phyloP scores from a whole-genome alignment of 2,113 vertebrate species.

The Arenaria interpres region DNA sequence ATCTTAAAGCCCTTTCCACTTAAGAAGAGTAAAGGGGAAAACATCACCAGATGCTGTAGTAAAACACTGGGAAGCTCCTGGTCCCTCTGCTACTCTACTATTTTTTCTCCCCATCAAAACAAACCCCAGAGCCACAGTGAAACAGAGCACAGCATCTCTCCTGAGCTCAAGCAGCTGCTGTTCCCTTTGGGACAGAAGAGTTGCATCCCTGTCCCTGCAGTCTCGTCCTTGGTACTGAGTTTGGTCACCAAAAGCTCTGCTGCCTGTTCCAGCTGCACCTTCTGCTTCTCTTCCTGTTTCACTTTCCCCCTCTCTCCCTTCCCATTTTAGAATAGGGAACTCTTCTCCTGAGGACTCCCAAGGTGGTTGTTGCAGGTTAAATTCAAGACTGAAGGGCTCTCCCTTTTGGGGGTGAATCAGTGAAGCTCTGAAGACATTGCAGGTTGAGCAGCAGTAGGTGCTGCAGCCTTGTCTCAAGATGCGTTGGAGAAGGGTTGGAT shows the following conservation, averaged over 20 bases:
- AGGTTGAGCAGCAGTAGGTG: background rate
- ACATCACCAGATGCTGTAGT: slow-evolving; percentile 17
- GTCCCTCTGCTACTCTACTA: background rate
- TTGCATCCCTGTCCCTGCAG: background rate
- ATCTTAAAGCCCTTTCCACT: slow-evolving; percentile 24
- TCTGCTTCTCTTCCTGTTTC: background rate
- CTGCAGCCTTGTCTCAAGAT: background rate
- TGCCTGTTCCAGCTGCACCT: background rate
- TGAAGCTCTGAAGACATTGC: background rate
- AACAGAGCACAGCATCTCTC: background rate
- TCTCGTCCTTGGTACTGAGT: background rate
- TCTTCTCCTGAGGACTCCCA: background rate
- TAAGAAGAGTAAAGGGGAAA: background rate
- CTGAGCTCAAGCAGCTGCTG: background rate
- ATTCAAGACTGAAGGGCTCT: background rate
- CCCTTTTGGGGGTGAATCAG: background rate
- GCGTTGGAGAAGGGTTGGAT: background rate
- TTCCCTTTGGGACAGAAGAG: background rate
- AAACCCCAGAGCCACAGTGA: background rate
- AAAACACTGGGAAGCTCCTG: background rate
- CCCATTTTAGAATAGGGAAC: background rate
- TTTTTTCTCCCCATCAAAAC: background rate
- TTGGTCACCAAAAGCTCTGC: background rate
- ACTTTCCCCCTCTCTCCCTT: background rate
- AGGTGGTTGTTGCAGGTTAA: background rate